Base-by-base conservation (phyloP, 2,888 invertebrate species). In the Tetranychus truncatus region DNA sequence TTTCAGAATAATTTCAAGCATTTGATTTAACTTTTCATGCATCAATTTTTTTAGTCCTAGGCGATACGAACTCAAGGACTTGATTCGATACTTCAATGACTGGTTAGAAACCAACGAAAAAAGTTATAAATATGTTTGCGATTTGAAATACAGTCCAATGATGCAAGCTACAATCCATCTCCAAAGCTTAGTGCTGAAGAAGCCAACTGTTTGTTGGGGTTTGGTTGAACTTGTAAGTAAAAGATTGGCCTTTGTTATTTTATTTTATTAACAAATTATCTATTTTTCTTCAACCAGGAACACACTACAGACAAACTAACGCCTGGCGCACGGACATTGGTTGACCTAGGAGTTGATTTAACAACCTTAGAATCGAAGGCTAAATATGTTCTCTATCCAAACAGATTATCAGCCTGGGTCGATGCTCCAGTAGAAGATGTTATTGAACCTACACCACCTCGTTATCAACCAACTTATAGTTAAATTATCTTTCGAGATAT, bases 301-400 rank as follows among this genome's bases (percentile, higher is more conserved):
- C 87, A 88, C 78, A 86, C 89, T 6, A 88, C 89, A 1, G 95
- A 95, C 81, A 83, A 82, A 8, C 85, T 89, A 0, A 80, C 86
- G 5, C 81, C 82, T 8, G 86, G 86, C 66, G 81, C 90, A 44
- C 92, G 91, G 3, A 91, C 90, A 0, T 83, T 95, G 75, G 91
- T 92, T 82, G 95, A 95, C 85, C 87, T 96, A 77, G 95, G 93
- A 20, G 88, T 96, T 2, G 84, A 83, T 65, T 85, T 91, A 75
- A 90, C 55, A 55, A 6, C 9, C 55, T 6, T 55, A 15, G 55
- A 55, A 55, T 55, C 55, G 9, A 55, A 55, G 15, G 55, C 55
- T 55, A 55, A 55, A 55, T 55, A 6, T 55, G 55, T 55, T 15
- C 55, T 55, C 55, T 55, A 55, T 55, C 55, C 55, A 15, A 15